Base-by-base conservation (phyloP, 1,140 invertebrate species). In the Helicorthomorpha holstii region DNA sequence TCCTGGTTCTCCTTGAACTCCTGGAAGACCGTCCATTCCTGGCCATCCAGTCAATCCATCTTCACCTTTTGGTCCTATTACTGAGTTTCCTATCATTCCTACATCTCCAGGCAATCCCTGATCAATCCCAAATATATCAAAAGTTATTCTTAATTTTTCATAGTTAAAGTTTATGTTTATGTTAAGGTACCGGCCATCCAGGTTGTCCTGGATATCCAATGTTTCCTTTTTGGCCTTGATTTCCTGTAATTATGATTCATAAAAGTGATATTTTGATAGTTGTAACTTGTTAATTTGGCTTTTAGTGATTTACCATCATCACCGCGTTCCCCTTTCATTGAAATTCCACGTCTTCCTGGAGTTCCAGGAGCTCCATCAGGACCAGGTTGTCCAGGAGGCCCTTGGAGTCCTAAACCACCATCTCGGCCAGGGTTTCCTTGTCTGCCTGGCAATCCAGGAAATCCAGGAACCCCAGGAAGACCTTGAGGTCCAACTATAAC, bases 301-400 rank as follows among this genome's bases (percentile, higher is more conserved):
- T n/a, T 7, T 7, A 34, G 7, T 7, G 7, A 21, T 50, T 50
- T 60, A 66, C 81, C 82, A 58, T 80, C 77, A 49, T 73, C 69
- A 60, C 82, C 82, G 50, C 71, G 72, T 66, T 84, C 81, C 62
- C 82, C 81, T 72, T 82, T 82, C 2, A 76, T 69, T 1, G 70
- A 70, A 1, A 67, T 58, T 49, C 75, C 76, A 60, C 69, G 72
- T 2, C 51, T 53, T 52, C 76, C 75, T 42, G 75, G 69, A 19
- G 63, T 49, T 56, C 68, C 68, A 24, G 60, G 59, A 16, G 54
- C 24, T 22, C 68, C 68, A n/a, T 57, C 42, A 26, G 49, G 38
- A 42, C 64, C 64, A n/a, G 62, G 61, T 46, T 60, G 61, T 38
- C 77, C 77, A 44, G 56, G 57, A 45, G 58, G 58, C 27, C 83